A percentile compares a stretch with the other conserved stretches of the same genome.
Conservation (phyloP, 2,888 invertebrate genomes). For the Rhagonycha lutea region DNA sequence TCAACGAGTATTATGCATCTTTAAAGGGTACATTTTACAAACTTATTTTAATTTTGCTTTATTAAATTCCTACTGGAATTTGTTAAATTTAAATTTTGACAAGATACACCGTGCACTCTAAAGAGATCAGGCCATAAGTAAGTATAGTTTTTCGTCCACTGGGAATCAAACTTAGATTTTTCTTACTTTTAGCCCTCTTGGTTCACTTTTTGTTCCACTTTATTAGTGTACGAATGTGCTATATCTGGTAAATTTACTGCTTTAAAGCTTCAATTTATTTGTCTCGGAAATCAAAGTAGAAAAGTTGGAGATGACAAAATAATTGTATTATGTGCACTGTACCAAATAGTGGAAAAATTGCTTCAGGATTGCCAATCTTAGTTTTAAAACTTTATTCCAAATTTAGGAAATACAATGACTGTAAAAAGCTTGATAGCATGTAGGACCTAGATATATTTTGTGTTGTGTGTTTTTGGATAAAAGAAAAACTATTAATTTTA, state of each 20-base stretch:
- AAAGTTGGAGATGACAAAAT: background rate
- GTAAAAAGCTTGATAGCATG: background rate
- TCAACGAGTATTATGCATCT: slow-evolving; percentile 28
- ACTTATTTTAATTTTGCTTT: background rate
- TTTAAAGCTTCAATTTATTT: background rate
- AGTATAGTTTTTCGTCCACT: background rate
- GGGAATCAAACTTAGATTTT: background rate
- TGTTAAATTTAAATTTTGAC: background rate
- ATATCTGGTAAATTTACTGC: background rate
- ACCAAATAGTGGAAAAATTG: background rate
- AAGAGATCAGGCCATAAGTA: background rate
- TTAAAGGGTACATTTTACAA: background rate
- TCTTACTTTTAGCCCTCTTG: background rate
- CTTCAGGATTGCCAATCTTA: background rate
- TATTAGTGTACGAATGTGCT: background rate
- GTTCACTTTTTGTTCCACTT: background rate
- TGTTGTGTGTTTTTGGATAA: no score
- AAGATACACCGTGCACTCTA: background rate
- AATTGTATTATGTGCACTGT: background rate
- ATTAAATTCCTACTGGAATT: background rate
- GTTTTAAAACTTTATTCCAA: background rate
- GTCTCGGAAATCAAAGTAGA: background rate
- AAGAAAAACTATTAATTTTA: background rate
- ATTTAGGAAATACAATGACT: background rate
- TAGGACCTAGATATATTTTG: no score